Conservation (phyloP, 2,888 invertebrate species). For the Drosophila suboccidentalis region DNA sequence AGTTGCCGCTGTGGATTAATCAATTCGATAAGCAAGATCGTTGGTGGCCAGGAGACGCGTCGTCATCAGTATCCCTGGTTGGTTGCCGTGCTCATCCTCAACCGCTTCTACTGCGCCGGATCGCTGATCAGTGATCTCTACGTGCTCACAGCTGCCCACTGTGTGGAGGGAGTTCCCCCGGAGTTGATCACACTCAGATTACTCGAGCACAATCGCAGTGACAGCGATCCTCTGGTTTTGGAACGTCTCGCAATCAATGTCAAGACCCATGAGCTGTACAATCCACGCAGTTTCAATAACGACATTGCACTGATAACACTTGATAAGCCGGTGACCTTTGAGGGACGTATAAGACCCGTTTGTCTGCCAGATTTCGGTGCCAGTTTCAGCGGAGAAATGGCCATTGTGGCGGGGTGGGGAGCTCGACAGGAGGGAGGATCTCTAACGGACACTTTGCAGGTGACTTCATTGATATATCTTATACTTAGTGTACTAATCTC, state of each 20-base stretch:
- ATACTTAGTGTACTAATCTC: background rate
- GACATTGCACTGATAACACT: constrained; percentile 92
- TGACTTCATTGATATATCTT: background rate
- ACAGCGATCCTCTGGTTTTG: constrained; percentile 66
- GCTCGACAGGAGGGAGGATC: constrained; percentile 89
- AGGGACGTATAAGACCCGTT: constrained; percentile 89
- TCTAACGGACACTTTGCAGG: constrained; percentile 89
- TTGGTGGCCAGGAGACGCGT: constrained; percentile 91
- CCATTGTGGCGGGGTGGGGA: constrained; percentile 91
- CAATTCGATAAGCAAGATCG: constrained; percentile 89
- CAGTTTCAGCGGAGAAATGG: constrained; percentile 80
- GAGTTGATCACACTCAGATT: constrained; percentile 88
- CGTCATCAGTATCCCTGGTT: constrained; percentile 90
- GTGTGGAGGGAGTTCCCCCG: constrained; percentile 88
- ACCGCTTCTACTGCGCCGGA: constrained; percentile 91
- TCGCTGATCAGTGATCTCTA: constrained; percentile 90
- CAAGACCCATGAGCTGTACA: constrained; percentile 88
- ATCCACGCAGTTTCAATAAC: constrained; percentile 90
- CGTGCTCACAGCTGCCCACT: constrained; percentile 92
- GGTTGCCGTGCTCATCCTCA: constrained; percentile 87
- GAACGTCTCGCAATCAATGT: constrained; percentile 85
- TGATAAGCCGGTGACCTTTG: constrained; percentile 87
- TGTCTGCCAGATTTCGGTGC: constrained; percentile 88
- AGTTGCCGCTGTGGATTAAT: constrained; percentile 89
- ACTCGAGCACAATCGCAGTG: constrained; percentile 90